Base-by-base conservation (phyloP, 1,140 invertebrate genomes). In the Philaenus spumarius region DNA sequence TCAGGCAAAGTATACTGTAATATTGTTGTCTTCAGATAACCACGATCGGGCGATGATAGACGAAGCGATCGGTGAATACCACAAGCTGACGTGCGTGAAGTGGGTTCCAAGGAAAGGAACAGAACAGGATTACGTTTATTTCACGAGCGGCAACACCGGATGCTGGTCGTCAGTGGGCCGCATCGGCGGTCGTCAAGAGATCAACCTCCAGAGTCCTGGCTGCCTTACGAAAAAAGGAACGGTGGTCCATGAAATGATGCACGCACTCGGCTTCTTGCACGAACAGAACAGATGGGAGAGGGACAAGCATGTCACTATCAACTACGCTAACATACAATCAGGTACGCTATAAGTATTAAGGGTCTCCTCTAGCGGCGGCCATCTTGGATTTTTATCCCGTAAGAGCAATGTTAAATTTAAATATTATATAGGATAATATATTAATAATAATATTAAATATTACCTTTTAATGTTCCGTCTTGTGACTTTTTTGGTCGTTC, bases 191-290 rank as follows among this genome's bases (percentile, higher is more conserved):
- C 71, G 74, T 12, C 86, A 89, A 20, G 56, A 58, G 22, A 26
- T 89, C 0, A 89, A 89, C 68, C 73, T 89, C 2, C 85, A 89
- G 66, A 73, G 75, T 0, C 84, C 86, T 0, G 86, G 85, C 2
- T 93, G 90, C 66, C 73, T 90, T 0, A 67, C 69, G 34, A 84
- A 83, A 60, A 82, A 85, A 42, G 85, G 87, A 3, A 89, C 87
- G 0, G 77, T 87, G n/a, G 73, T 88, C 23, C 91, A 95, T 65
- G 91, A 95, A 70, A 70, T 94, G 60, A 85, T 93, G 77, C 91
- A 95, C 63, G 84, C 87, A 0, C 65, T 88, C 17, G 92, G 92
- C 1, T 93, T 94, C 70, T 78, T 88, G 67, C 92, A 95, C 69
- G 90, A 94, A 67, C 91, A 94, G 68, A 91, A 85, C 63, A 77